Evolutionary conservation across 1,140 invertebrate genomes (phyloP).

Genomic region (Dysdera silvatica): DNA sequence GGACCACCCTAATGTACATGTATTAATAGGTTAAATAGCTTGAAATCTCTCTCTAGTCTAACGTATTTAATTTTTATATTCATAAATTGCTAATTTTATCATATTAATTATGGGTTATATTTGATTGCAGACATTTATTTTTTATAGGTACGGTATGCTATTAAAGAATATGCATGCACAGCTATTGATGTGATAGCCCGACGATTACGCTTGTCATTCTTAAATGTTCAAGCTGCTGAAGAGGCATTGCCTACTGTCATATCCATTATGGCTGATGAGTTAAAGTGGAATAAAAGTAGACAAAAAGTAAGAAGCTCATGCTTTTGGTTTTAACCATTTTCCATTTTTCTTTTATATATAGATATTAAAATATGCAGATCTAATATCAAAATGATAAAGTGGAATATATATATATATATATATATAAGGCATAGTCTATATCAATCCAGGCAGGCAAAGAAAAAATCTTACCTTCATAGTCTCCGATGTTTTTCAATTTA

Average conservation of each 20-base stretch:
- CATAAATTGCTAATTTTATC: background rate
- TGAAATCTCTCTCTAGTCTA: no score
- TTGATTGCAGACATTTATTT: background rate
- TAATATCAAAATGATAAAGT: no score
- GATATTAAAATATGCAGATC: no score
- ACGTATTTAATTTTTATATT: background rate
- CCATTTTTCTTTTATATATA: no score
- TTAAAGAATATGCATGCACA: constrained; percentile 90
- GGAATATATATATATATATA: background rate
- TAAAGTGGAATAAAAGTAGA: constrained; percentile 81
- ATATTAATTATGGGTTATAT: background rate
- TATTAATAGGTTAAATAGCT: no score
- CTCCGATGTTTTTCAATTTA: no score
- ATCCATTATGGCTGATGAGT: constrained; percentile 92
- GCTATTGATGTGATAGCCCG: constrained; percentile 95
- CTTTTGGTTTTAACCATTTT: no score
- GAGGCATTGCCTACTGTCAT: constrained; percentile 87
- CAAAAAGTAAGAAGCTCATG: constrained; percentile 55
- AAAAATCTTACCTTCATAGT: no score
- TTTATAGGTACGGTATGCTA: constrained; percentile 69
- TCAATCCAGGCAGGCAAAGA: background rate
- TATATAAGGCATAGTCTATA: background rate
- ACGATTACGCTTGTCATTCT: constrained; percentile 82
- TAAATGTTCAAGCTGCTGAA: constrained; percentile 88
- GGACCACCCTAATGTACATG: no score